A percentile compares a stretch with the other conserved stretches of the same genome.
phyloP scores from a whole-genome alignment of 2,888 invertebrate species.

The Drosophila parthenogenetica region DNA sequence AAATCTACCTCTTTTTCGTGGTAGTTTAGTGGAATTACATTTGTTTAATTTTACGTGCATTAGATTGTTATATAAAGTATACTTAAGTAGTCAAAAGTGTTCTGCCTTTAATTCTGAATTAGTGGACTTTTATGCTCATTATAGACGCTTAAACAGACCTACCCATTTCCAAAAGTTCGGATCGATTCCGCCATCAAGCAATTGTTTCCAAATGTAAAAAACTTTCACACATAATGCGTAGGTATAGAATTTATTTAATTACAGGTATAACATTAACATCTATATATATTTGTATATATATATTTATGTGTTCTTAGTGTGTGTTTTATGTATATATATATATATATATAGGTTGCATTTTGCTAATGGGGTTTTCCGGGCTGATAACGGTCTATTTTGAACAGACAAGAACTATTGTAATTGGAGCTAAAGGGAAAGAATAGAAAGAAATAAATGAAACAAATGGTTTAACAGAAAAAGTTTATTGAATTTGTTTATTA shows the following conservation, averaged over 20 bases:
- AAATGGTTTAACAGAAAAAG: constrained; percentile 62
- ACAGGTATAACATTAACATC: constrained; percentile 77
- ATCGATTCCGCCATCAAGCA: not conserved
- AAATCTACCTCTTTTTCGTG: not conserved
- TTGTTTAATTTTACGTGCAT: not conserved
- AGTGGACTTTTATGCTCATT: too few species aligned
- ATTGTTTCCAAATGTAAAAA: constrained; percentile 29
- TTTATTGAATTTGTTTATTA: constrained; percentile 69
- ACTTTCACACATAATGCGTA: constrained; percentile 57
- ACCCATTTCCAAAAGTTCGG: too few species aligned
- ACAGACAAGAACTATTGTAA: constrained; percentile 56
- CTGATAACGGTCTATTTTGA: constrained; percentile 50
- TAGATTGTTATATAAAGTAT: too few species aligned
- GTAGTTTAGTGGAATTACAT: not conserved
- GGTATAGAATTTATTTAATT: constrained; percentile 78
- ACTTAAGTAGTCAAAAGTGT: too few species aligned
- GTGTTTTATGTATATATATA: constrained; percentile 25
- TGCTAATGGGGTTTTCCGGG: constrained; percentile 64
- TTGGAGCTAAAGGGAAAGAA: constrained; percentile 16
- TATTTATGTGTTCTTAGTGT: constrained; percentile 21
- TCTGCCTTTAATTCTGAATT: too few species aligned
- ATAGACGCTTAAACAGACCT: too few species aligned
- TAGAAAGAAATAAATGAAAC: constrained; percentile 38
- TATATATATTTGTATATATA: constrained; percentile 70
- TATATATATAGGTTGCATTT: constrained; percentile 66